Base-by-base conservation (phyloP, 1,140 invertebrate species). In the Luehdorfia chinensis region DNA sequence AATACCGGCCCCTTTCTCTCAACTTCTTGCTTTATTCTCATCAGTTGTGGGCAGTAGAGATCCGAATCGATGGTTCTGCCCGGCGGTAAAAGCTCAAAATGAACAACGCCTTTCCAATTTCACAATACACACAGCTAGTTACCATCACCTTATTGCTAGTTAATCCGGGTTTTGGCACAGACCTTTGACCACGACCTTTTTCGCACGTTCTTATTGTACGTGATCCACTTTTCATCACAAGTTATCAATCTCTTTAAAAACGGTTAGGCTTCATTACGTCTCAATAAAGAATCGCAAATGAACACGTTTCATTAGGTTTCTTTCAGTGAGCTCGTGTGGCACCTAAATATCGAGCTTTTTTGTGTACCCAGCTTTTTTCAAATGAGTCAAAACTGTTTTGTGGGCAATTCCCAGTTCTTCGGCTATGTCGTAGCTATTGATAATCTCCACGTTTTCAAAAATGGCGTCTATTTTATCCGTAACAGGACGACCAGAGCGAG, bases 11-110 rank as follows among this genome's bases (percentile, higher is more conserved):
- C 39, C 36, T 67, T 65, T 46, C 59, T 43, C 15, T 53, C 37
- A 39, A 68, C 52, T 27, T 47, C 34, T 19, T 68, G 64, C 55
- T 46, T 46, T 65, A 55, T 9, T 37, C 50, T 55, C 37, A 57
- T 46, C 46, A 69, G 46, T 67, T 72, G 59, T 59, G 65, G 16
- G 47, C 67, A 68, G 50, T 69, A 64, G 9, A 55, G 32, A 37
- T 50, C 46, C 34, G 49, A 63, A 63, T 63, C 62, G 23, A 66
- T 33, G 15, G 53, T 64, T 25, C 56, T 49, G 50, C 53, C 49
- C 39, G 51, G 51, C 33, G 50, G 55, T 27, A 68, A 48, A 31
- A 63, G 48, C 48, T 68, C 58, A 66, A 67, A 68, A 44, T 50
- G 25, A 18, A 63, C 49, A 30, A 70, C 30, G 44, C 4, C 28